Conservation (phyloP, 1,140 invertebrate genomes). For the Contarinia nasturtii region DNA sequence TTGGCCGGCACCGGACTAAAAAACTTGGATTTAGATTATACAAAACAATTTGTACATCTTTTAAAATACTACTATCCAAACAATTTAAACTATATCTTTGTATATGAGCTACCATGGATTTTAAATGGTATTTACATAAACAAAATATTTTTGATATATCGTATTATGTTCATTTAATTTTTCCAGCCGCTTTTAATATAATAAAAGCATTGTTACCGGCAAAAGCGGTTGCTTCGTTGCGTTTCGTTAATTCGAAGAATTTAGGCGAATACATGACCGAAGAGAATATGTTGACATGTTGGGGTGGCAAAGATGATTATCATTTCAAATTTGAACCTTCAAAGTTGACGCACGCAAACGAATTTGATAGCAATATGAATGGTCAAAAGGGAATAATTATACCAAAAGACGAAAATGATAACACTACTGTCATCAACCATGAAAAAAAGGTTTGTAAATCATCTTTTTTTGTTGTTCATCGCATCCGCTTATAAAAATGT, state of each 20-base stretch:
- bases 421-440: too few relatives aligned
- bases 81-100: conserved; percentile 76
- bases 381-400: neutral
- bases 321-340: conserved; percentile 47
- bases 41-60: conserved; percentile 64
- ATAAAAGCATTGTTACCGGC: conserved; percentile 76
- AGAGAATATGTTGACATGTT: conserved; percentile 51
- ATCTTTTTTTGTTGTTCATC: too few relatives aligned
- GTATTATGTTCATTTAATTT: conserved; percentile 13
- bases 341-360: neutral
- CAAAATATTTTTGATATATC: conserved; percentile 1
- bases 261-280: conserved; percentile 57
- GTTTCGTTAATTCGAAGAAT: conserved; percentile 62
- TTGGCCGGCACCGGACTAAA: conserved; percentile 65
- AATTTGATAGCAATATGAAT: neutral
- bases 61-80: conserved; percentile 84
- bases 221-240: conserved; percentile 77
- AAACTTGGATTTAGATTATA: conserved; percentile 78
- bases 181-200: conserved; percentile 82
- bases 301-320: conserved; percentile 73
- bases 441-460: too few relatives aligned
- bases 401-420: too few relatives aligned
- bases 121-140: conserved; percentile 48
- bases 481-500: too few relatives aligned
- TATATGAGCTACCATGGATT: conserved; percentile 91